Evolutionary conservation across 2,113 vertebrate species (phyloP), one percentile per base, ranked within the genome.

Genomic region (Gracilinanus agilis): DNA sequence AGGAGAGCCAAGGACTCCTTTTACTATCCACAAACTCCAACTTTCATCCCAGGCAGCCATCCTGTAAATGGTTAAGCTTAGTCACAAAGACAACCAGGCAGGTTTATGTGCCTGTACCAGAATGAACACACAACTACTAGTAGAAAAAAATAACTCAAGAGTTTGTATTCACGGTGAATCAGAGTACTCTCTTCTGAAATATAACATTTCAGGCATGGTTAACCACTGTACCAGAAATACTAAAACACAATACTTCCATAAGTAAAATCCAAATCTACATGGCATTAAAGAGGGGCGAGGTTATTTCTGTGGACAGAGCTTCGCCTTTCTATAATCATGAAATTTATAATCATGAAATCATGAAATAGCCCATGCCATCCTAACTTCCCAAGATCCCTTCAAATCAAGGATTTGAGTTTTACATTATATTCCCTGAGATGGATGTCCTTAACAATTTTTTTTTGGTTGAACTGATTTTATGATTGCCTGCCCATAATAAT

Each of bases 351-450:
- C 3, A 44, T 27, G n/a, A n/a, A 90, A 90, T 89, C 49, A 25
- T 27, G 23, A 44, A 53, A 89, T 0, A 27, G 1, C 49, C 49
- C 23, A 53, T 44, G 40, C 92, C 27, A 5, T 24, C 49, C 40
- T 44, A 88, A 88, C 56, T 89, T 90, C 91, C 94, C 90, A 91
- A 93, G 94, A 90, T 97, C 92, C 93, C 90, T 96, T 96, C 93
- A 54, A 9, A 54, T 89, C 91, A 90, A 93, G 49, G 12, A 24
- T 94, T 93, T 95, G 93, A 90, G 54, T 53, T 53, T 56, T 95
- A 90, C 95, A 94, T 97, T 92, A 93, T 90, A 92, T 96, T 91
- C 94, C 58, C 44, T 55, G 55, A 95, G 90, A 95, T 9, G 44
- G 0, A 10, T 94, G 90, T 54, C 90, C 91, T 89, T 94, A 49